Conservation (phyloP, 2,888 invertebrate species). For the Chrysolina oricalcia region DNA sequence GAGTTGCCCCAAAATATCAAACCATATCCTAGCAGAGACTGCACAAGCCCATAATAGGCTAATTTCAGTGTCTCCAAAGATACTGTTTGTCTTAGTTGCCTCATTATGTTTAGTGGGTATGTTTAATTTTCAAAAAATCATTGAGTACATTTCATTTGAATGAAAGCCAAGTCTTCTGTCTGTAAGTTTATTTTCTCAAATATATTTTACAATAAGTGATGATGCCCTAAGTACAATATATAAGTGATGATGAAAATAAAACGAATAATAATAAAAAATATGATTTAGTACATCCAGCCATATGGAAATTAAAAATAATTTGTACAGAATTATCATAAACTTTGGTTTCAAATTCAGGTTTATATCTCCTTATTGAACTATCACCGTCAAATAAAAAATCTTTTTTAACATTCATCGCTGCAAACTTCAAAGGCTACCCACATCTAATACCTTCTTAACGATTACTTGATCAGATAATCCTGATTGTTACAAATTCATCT, state of each 20-base stretch:
- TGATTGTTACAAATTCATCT: background rate
- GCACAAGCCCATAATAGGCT: too few relatives aligned
- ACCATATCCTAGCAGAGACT: too few relatives aligned
- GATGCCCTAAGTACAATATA: slow-evolving; percentile 47
- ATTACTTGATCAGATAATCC: background rate
- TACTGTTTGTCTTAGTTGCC: too few relatives aligned
- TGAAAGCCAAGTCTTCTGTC: background rate
- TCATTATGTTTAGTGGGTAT: too few relatives aligned
- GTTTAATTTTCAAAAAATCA: too few relatives aligned
- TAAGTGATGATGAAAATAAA: slow-evolving; percentile 19
- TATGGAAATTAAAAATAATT: slow-evolving; percentile 49
- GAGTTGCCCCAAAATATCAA: too few relatives aligned
- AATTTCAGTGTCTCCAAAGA: too few relatives aligned
- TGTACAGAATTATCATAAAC: slow-evolving; percentile 56
- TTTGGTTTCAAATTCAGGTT: slow-evolving; percentile 59
- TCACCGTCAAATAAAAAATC: background rate
- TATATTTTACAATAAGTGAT: slow-evolving; percentile 62
- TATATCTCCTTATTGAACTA: slow-evolving; percentile 39
- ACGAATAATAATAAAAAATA: slow-evolving; percentile 48
- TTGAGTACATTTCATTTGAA: background rate
- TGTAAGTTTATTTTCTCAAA: slow-evolving; percentile 59
- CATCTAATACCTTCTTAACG: background rate
- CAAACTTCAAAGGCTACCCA: background rate
- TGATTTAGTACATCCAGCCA: slow-evolving; percentile 60
- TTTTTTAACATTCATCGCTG: background rate